Evolutionary conservation across 2,888 invertebrate species (phyloP).

Genomic region (Xiphydria camelus): DNA sequence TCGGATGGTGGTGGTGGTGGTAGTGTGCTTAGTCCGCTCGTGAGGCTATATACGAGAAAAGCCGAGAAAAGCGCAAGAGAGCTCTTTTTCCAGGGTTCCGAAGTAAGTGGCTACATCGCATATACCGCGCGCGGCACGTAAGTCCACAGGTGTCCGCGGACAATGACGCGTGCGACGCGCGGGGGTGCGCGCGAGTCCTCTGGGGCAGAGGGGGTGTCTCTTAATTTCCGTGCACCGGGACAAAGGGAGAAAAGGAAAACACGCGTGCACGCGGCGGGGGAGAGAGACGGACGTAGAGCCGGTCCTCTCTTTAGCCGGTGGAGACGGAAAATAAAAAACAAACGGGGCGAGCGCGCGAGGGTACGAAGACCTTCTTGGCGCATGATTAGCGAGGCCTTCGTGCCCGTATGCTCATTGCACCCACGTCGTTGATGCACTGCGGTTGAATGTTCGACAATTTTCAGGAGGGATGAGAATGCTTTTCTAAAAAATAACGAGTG

Average conservation of each 20-base stretch:
- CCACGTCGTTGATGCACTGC: too few species aligned
- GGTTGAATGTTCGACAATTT: too few species aligned
- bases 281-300: slow-evolving; percentile 34
- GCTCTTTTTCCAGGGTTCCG: slow-evolving; percentile 10
- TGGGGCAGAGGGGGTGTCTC: slow-evolving; percentile 50
- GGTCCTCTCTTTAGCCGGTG: too few species aligned
- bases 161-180: slow-evolving; percentile 42
- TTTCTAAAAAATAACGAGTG: too few species aligned
- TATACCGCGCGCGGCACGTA: slow-evolving; percentile 26
- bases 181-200: slow-evolving; percentile 13
- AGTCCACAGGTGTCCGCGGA: slow-evolving; percentile 57
- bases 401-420: too few species aligned
- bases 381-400: too few species aligned
- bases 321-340: neutral
- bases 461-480: too few species aligned
- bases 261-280: slow-evolving; percentile 25
- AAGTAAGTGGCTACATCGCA: slow-evolving; percentile 43
- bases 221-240: slow-evolving; percentile 48
- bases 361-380: neutral
- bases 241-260: slow-evolving; percentile 25
- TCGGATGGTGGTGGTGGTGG: slow-evolving; percentile 4
- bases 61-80: slow-evolving; percentile 49
- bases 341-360: slow-evolving; percentile 4
- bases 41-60: too few species aligned
- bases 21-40: slow-evolving; percentile 21